Percentiles rank a stretch among this genome's conserved stretches.
Conservation (phyloP, 2,113 vertebrate species). For the Gymnobelideus leadbeateri region DNA sequence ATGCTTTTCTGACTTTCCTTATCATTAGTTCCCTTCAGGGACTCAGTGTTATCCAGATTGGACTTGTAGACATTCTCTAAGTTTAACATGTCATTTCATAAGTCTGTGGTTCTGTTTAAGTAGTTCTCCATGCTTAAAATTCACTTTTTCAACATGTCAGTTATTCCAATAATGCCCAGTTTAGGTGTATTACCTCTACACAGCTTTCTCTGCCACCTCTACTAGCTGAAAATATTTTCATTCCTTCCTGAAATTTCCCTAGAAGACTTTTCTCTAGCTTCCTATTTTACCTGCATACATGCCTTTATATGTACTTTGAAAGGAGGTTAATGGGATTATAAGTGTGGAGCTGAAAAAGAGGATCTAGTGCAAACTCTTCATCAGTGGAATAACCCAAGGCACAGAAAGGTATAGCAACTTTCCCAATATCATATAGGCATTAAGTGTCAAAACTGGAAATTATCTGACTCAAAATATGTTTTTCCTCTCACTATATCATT, state of each 20-base stretch:
- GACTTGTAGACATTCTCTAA: neutral
- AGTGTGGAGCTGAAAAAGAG: neutral
- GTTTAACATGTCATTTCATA: neutral
- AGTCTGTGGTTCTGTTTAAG: neutral
- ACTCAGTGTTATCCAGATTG: neutral
- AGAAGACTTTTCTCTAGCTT: neutral
- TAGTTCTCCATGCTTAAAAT: neutral
- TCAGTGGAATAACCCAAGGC: neutral
- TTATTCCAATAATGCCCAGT: neutral
- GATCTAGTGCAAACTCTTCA: neutral
- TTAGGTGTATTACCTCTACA: neutral
- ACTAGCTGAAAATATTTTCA: neutral
- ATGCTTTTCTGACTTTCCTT: neutral
- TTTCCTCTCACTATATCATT: neutral
- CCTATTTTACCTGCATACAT: neutral
- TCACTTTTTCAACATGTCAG: neutral
- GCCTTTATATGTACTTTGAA: neutral
- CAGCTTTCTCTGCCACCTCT: neutral
- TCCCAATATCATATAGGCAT: neutral
- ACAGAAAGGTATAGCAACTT: neutral
- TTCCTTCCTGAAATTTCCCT: neutral
- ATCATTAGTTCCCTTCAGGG: neutral
- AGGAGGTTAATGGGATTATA: neutral
- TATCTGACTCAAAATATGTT: neutral
- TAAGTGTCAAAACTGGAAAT: neutral